Evolutionary conservation across 2,113 vertebrate genomes (phyloP), one percentile per base, ranked within the genome.

Genomic region (Andinoacara biseriatus): DNA sequence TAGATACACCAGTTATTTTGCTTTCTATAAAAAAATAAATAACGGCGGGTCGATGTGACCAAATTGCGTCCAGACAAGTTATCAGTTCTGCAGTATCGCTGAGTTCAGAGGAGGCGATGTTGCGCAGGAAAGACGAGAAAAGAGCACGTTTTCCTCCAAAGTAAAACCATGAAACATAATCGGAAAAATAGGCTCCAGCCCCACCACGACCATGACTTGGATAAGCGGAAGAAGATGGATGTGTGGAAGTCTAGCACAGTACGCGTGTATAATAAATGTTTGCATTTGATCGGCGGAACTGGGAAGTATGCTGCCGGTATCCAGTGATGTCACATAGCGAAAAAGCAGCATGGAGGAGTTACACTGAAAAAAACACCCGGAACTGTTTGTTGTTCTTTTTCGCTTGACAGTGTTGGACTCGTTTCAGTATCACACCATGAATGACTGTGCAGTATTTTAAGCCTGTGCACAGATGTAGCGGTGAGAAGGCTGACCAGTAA

Each of bases 381-480:
- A 89, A 85, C 3, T 26, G 1, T 22, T 4, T 49, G n/a, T 65
- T 0, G 18, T 26, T 57, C 31, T 2, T 4, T 62, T 31, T 54
- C 1, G 3, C 52, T 58, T 83, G 43, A 82, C 24, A 57, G 26
- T 58, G n/a, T 67, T 74, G 65, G 76, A 86, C 57, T 85, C 79
- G 63, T 60, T 58, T 69, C 24, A 17, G 31, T 60, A 56, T 75
- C 56, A 85, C 49, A 40, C 69, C 87, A 77, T 83, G 87, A 91
- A 94, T 94, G 94, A 94, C 94, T 54, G 29, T 86, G 94, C 94
- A 94, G 83, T 91, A 94, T 92, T 90, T 83, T 13, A 63, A 78
- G 59, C 31, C 35, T 57, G 69, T 82, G 6, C 33, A 2, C 2
- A 38, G 40, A 5, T 69, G 43, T 69, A 69, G 11, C 65, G 29